A percentile compares a stretch with the other conserved stretches of the same genome.
Conservation (phyloP, 2,888 invertebrate species). For the Idaea aversata region DNA sequence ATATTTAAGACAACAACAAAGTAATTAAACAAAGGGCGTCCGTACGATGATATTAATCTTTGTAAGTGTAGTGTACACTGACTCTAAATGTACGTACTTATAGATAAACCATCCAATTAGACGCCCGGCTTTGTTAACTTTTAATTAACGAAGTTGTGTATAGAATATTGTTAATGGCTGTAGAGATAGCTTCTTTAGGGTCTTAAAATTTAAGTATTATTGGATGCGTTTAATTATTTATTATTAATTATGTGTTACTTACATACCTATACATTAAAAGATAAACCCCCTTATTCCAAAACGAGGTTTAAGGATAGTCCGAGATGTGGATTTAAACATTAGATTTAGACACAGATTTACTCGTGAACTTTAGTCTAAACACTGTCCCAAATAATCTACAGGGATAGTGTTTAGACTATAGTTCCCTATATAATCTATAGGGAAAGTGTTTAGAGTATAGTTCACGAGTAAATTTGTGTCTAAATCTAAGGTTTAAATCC, state of each 20-base stretch:
- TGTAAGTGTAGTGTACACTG: conserved; percentile 16
- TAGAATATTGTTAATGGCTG: conserved; percentile 35
- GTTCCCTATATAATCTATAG: not conserved
- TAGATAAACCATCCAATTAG: conserved; percentile 58
- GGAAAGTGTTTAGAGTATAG: too few relatives aligned
- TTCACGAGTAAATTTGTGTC: too few relatives aligned
- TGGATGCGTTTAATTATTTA: conserved; percentile 16
- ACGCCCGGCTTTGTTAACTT: conserved; percentile 55
- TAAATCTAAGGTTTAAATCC: too few relatives aligned
- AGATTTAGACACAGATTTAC: too few relatives aligned
- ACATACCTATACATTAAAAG: not conserved
- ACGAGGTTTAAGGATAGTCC: too few relatives aligned
- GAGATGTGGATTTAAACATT: too few relatives aligned
- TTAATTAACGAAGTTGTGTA: conserved; percentile 57
- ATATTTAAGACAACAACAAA: conserved; percentile 5
- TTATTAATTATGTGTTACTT: conserved; percentile 16
- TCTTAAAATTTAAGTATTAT: conserved; percentile 14
- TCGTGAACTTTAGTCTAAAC: too few relatives aligned
- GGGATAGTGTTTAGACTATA: too few relatives aligned
- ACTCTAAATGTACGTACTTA: conserved; percentile 25
- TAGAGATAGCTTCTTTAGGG: conserved; percentile 14
- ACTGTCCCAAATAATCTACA: too few relatives aligned
- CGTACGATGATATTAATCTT: conserved; percentile 11
- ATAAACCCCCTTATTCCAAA: not conserved
- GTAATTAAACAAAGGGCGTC: conserved; percentile 12